Percentiles rank a stretch among this genome's conserved stretches.
Evolutionary conservation across 2,113 vertebrate genomes (phyloP).

Genomic region (Columbina picui): DNA sequence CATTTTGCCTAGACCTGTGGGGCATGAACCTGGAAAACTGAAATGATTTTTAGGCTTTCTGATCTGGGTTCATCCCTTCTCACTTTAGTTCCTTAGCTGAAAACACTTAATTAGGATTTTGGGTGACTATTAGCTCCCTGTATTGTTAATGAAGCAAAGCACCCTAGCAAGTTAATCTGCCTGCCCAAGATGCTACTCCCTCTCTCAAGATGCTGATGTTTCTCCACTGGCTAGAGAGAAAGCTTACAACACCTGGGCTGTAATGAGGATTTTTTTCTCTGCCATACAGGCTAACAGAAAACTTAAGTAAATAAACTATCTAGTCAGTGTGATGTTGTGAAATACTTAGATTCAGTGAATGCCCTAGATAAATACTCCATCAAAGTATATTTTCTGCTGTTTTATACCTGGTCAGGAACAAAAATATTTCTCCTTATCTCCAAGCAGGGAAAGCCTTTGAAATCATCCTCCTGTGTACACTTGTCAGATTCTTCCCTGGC

Average conservation of each 20-base stretch:
- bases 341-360: neutral
- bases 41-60: neutral
- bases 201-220: neutral
- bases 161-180: neutral
- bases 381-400: neutral
- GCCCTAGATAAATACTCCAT: neutral
- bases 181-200: neutral
- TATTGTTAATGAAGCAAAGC: neutral
- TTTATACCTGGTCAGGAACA: neutral
- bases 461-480: neutral
- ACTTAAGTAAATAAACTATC: neutral
- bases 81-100: neutral
- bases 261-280: neutral
- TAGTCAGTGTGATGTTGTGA: neutral
- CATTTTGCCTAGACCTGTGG: neutral
- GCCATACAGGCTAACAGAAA: neutral
- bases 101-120: neutral
- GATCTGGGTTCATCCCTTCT: neutral
- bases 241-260: neutral
- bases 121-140: neutral
- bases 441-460: neutral
- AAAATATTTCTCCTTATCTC: neutral
- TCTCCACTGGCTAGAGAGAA: neutral
- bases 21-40: neutral
- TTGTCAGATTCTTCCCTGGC: neutral